Evolutionary conservation across 1,140 invertebrate genomes (phyloP), one percentile per base, ranked within the genome.

Genomic region (Drosophila asahinai): DNA sequence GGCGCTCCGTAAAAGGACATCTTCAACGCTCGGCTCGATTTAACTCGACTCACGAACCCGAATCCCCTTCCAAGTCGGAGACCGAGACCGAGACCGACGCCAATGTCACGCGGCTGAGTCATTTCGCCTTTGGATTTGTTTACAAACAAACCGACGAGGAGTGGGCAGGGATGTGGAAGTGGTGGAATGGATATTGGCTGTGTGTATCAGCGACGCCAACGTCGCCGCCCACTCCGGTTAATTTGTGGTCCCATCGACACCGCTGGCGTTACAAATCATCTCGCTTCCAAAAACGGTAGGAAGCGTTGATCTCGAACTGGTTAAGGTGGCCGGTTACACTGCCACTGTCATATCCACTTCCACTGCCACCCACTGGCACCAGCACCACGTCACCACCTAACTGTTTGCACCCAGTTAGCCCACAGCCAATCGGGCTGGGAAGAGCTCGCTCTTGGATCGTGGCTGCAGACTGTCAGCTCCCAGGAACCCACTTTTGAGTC

Each of bases 91-190:
- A 25, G 11, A 6, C 48, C 25, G 49, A n/a, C n/a, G 22, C 33
- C 76, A 74, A 60, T 79, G 68, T 78, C 77, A 66, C 30, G 63
- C 66, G 76, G 71, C 68, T 89, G 86, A 89, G 58, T 83, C 83
- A 84, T 75, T 59, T 55, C 51, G 48, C 27, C 27, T 81, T 73
- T 66, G 60, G 51, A 70, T 89, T 89, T 87, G 84, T 87, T 87
- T 87, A 89, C 81, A 89, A 89, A 89, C 83, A 87, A 84, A 65
- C 80, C 73, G 65, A 59, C 30, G 40, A 17, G 63, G 63, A 67
- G 63, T 45, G 67, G 67, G 64, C 9, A 22, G 63, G 36, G 66
- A 61, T 48, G 33, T 19, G 14, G 12, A 17, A n/a, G 52, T 14
- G 38, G 52, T 14, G 38, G 15, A 36, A 14, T n/a, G 5, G 25